phyloP scores from a whole-genome alignment of 2,797 vertebrate genomes.

The Hydrocynus forskahlii region DNA sequence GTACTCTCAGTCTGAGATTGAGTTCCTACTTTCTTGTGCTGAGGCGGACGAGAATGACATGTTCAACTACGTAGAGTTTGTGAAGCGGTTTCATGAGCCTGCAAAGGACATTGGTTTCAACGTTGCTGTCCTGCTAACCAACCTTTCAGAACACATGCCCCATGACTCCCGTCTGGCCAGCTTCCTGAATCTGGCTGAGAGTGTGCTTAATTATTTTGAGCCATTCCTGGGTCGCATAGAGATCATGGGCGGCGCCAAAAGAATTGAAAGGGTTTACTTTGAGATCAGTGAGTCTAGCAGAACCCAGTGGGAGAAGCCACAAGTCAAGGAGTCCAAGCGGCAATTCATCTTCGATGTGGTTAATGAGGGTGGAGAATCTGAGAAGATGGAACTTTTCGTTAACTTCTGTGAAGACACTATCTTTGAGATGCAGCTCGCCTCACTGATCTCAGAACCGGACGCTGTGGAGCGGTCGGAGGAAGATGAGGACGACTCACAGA shows the following conservation, averaged over 20 bases:
- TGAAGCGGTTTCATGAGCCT: conserved; percentile 94
- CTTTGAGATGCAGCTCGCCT: conserved; percentile 98
- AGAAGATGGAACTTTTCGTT: conserved; percentile 99
- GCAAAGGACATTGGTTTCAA: conserved; percentile 99
- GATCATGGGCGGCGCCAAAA: conserved; percentile 97
- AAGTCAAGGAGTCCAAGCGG: conserved; percentile 97
- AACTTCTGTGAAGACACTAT: conserved; percentile 99
- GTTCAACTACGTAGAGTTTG: conserved; percentile 97
- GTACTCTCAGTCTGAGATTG: conserved; percentile 94
- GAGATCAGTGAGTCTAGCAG: conserved; percentile 98
- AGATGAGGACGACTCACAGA: conserved; percentile 79
- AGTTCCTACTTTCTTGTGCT: conserved; percentile 94
- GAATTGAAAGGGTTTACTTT: conserved; percentile 97
- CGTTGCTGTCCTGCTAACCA: conserved; percentile 93
- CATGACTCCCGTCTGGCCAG: conserved; percentile 90
- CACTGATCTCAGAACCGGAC: conserved; percentile 95
- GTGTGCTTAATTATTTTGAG: conserved; percentile 97
- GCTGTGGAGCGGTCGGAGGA: conserved; percentile 85
- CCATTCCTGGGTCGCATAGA: conserved; percentile 95
- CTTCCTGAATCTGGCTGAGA: conserved; percentile 91
- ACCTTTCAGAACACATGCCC: conserved; percentile 98
- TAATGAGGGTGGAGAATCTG: conserved; percentile 96
- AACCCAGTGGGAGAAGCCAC: conserved; percentile 99
- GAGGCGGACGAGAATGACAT: conserved; percentile 97
- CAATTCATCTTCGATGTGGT: conserved; percentile 99